Conservation (phyloP, 2,113 vertebrate species). For the Todiramphus saurophagus region DNA sequence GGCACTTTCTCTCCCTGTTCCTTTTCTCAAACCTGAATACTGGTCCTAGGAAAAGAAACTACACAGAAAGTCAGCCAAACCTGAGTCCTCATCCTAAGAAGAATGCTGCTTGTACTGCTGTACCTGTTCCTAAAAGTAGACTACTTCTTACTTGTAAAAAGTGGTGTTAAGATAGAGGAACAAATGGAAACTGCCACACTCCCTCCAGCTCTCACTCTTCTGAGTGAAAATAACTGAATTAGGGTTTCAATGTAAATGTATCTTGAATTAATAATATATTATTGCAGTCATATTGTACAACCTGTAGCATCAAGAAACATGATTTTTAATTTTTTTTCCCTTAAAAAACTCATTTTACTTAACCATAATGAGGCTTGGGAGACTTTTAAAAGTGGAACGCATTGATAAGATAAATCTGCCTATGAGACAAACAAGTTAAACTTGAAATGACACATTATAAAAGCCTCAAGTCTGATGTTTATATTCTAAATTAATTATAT, state of each 20-base stretch:
- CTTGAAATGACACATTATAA: neutral
- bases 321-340: neutral
- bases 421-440: neutral
- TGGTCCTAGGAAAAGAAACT: neutral
- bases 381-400: neutral
- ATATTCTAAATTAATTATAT: neutral
- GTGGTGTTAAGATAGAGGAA: neutral
- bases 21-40: neutral
- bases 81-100: neutral
- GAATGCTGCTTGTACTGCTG: neutral
- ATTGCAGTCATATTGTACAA: neutral
- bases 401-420: conserved; percentile 22
- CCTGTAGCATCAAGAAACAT: neutral
- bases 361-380: neutral
- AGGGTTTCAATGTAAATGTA: neutral
- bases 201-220: neutral
- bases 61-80: neutral
- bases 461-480: neutral
- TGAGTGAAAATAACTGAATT: neutral
- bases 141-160: neutral
- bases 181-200: neutral
- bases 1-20: neutral
- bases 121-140: neutral
- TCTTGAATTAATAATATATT: neutral
- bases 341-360: neutral